Evolutionary conservation across 2,888 invertebrate species (phyloP).

Genomic region (Aromia moschata): DNA sequence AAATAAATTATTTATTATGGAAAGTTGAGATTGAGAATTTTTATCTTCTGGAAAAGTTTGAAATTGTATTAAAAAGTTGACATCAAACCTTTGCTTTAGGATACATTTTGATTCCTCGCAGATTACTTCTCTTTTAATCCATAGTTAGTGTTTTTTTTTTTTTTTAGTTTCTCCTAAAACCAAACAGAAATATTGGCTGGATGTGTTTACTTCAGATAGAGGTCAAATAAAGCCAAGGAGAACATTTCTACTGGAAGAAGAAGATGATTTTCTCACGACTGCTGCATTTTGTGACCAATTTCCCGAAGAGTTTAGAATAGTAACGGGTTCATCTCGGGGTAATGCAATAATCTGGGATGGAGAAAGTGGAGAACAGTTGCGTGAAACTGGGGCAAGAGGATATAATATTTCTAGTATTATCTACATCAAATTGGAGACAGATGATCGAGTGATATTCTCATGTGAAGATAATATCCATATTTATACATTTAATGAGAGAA

Average conservation of each 20-base stretch:
- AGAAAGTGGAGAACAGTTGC: constrained; percentile 23
- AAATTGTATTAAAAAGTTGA: not conserved
- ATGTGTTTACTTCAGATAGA: constrained; percentile 52
- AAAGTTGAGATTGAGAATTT: no score
- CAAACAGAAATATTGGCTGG: constrained; percentile 55
- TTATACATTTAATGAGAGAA: constrained; percentile 20
- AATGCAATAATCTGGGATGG: constrained; percentile 44
- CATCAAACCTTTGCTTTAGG: not conserved
- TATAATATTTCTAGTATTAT: constrained; percentile 31
- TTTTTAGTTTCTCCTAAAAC: constrained; percentile 53
- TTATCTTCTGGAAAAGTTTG: not conserved
- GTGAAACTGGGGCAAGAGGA: constrained; percentile 32
- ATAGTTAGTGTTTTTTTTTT: not conserved
- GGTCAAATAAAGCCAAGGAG: constrained; percentile 39
- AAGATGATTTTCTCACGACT: constrained; percentile 43
- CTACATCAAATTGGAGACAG: constrained; percentile 11
- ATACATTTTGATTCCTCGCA: not conserved
- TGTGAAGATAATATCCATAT: constrained; percentile 31
- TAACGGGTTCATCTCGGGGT: constrained; percentile 44
- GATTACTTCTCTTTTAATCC: not conserved
- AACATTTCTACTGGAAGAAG: constrained; percentile 35
- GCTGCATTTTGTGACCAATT: constrained; percentile 49
- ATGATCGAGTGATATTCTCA: constrained; percentile 20
- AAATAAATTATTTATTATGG: no score
- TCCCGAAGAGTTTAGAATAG: constrained; percentile 36